Evolutionary conservation across 2,888 invertebrate species (phyloP), one percentile per base, ranked within the genome.

Genomic region (Megamerina dolium): DNA sequence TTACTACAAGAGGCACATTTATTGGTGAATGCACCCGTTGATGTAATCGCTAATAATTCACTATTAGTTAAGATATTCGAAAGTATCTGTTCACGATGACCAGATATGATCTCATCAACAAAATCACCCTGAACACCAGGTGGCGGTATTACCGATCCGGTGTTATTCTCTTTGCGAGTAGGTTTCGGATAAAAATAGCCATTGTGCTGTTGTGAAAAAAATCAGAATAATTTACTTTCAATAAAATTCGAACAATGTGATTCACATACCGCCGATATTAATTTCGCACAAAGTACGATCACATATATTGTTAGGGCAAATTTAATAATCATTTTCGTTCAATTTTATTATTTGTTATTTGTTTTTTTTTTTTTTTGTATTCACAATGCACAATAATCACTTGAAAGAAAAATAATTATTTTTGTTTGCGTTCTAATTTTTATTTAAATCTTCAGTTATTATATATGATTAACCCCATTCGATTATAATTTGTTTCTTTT

Each of bases 1-100:
- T 68, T 54, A 68, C 67, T 57, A 51, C 68, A 68, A 30, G 50
- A 45, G 46, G 68, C 68, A 33, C 68, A 68, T 41, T 59, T 60
- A 43, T 63, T 66, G 9, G 41, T 47, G 6, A 31, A 41, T 2
- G 17, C 17, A 29, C 17, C 45, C 2, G 3, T 12, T 1, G 19
- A 12, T 2, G 41, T 9, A 10, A 17, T 12, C 3, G 6, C 6
- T 1, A 16, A 27, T 1, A 13, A 1, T 13, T 35, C 50, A 8
- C 19, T 30, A 14, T 12, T 27, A 44, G 53, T 51, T 48, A 60
- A 43, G 18, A 66, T 38, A 20, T 58, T 58, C 21, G 59, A 54
- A 31, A 68, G 54, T 43, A 68, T 67, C 49, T 56, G 59, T 46
- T 66, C 53, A 46, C 66, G 67, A 3, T 68, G 68, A n/a, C 52